Conservation (phyloP, 2,888 invertebrate species). For the Sinotaia quadrata region DNA sequence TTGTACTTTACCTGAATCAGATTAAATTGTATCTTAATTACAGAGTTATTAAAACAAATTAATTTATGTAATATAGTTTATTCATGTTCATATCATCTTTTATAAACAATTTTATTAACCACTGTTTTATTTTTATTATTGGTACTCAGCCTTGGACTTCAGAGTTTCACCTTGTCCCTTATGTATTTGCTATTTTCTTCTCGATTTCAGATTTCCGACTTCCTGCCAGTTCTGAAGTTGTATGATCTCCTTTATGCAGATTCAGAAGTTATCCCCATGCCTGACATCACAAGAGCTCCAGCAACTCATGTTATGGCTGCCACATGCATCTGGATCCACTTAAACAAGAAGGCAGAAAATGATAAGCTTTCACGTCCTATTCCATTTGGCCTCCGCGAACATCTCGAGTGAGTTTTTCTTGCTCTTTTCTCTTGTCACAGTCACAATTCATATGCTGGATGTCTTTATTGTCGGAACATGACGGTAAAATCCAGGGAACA, state of each 20-base stretch:
- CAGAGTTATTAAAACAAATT: no score
- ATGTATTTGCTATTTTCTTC: no score
- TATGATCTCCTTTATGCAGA: constrained; percentile 95
- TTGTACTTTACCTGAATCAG: no score
- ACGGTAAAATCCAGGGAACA: no score
- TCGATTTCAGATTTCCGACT: constrained; percentile 81
- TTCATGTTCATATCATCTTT: no score
- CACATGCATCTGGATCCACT: constrained; percentile 96
- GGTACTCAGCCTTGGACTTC: no score
- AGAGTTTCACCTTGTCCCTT: no score
- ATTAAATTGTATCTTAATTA: no score
- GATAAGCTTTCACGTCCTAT: constrained; percentile 86
- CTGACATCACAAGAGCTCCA: constrained; percentile 88
- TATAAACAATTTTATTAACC: no score
- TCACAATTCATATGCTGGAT: neutral
- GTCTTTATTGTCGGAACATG: no score
- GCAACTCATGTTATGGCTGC: constrained; percentile 94
- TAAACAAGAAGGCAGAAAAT: constrained; percentile 89
- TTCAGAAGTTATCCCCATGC: constrained; percentile 87
- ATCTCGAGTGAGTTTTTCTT: constrained; percentile 81
- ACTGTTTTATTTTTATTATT: no score
- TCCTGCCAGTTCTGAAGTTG: constrained; percentile 89
- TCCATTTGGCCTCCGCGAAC: constrained; percentile 85
- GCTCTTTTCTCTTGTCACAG: neutral
- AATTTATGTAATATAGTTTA: no score